These are phyloP conservation scores for Nymphicus hollandicus DNA, from an alignment of 2,113 vertebrate species.

Conservation along the genomic window DNA sequence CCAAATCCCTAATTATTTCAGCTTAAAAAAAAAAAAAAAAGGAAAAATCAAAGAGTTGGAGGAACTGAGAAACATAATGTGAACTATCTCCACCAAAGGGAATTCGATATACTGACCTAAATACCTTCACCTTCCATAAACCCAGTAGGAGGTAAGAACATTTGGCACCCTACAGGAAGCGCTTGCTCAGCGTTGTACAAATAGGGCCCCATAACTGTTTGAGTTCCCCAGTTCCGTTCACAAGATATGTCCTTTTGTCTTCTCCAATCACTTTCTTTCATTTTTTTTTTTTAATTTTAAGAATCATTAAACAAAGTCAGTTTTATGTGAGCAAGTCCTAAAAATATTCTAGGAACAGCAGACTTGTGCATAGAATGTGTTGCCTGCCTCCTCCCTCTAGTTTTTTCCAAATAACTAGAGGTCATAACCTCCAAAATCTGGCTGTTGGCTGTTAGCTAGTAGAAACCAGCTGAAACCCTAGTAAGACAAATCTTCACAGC, in stretches of 20 bases:
- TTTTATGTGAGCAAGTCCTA: background rate
- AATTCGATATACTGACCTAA: background rate
- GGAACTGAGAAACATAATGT: background rate
- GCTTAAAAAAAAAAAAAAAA: background rate
- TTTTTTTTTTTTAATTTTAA: background rate
- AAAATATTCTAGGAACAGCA: background rate
- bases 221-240: background rate
- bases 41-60: background rate
- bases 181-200: background rate
- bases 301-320: background rate
- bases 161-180: background rate
- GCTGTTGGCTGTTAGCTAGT: constrained; percentile 43
- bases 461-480: constrained; percentile 46
- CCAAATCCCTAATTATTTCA: background rate
- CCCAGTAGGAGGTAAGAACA: background rate
- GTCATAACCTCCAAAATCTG: constrained; percentile 49
- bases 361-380: background rate
- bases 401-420: constrained; percentile 20
- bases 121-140: background rate
- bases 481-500: constrained; percentile 56
- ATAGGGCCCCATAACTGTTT: background rate
- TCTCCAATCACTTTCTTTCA: background rate
- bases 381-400: background rate
- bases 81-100: background rate
- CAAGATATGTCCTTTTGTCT: background rate